Evolutionary conservation across 2,113 vertebrate genomes (phyloP).

Genomic region (Sitta europaea): DNA sequence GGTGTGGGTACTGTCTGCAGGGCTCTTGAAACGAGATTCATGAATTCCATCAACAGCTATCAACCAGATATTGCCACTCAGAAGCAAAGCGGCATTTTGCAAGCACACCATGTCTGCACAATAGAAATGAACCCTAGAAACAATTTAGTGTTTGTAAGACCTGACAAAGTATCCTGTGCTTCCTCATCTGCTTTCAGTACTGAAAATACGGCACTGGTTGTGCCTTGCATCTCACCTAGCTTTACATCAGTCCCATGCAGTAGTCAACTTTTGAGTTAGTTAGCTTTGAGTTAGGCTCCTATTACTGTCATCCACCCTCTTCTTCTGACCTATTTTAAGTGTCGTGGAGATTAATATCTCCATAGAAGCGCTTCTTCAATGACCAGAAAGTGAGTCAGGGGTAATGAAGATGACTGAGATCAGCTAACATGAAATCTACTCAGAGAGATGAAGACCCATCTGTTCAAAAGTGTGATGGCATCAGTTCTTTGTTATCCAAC

Average conservation of each 20-base stretch:
- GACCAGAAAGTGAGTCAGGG: not conserved
- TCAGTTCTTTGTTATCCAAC: not conserved
- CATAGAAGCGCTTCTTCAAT: not conserved
- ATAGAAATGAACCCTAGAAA: not conserved
- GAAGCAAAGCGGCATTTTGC: not conserved
- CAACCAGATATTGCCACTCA: not conserved
- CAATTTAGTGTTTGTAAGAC: not conserved
- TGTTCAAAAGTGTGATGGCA: not conserved
- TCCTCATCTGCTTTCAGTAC: not conserved
- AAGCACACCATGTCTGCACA: not conserved
- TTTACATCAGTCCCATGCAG: not conserved
- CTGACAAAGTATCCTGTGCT: not conserved
- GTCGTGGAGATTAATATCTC: not conserved
- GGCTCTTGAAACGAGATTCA: not conserved
- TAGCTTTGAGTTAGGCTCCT: not conserved
- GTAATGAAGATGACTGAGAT: not conserved
- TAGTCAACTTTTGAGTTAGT: not conserved
- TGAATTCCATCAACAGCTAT: not conserved
- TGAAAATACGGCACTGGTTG: not conserved
- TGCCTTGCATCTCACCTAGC: not conserved
- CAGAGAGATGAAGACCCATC: not conserved
- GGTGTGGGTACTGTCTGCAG: not conserved
- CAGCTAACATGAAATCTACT: fast-evolving
- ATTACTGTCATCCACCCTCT: not conserved
- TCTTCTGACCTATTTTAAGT: not conserved